These are phyloP conservation scores for Hydrochoerus hydrochaeris DNA, from an alignment of 2,113 vertebrate species.

Conservation along the genomic window DNA sequence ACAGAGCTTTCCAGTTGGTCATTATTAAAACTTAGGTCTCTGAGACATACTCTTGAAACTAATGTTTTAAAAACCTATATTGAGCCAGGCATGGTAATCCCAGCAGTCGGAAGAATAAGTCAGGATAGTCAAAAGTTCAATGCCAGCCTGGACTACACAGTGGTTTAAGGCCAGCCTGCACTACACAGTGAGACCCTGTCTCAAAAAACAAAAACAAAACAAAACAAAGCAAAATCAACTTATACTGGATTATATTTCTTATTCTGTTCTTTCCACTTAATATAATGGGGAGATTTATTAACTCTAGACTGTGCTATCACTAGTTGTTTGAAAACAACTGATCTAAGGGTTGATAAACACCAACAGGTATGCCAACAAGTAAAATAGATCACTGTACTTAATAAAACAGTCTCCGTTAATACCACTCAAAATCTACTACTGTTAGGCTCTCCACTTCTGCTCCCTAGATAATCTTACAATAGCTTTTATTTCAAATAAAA, in stretches of 20 bases:
- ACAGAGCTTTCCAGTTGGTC: neutral
- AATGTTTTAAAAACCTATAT: neutral
- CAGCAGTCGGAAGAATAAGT: neutral
- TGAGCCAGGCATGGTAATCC: neutral
- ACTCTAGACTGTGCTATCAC: neutral
- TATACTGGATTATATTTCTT: neutral
- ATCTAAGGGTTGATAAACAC: slow-evolving; percentile 3
- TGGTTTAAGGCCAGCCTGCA: neutral
- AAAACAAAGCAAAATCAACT: neutral
- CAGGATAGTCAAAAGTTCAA: neutral
- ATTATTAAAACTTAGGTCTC: neutral
- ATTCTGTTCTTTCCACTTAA: neutral
- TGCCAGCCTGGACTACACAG: neutral
- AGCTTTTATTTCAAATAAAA: neutral
- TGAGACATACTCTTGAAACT: neutral
- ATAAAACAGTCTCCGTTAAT: neutral
- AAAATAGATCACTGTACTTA: neutral
- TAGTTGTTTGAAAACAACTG: slow-evolving; percentile 8
- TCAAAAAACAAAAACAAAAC: neutral
- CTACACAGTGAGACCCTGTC: neutral
- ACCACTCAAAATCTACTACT: neutral
- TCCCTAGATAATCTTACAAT: neutral
- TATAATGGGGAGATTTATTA: neutral
- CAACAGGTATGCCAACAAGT: neutral
- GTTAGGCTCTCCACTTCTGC: neutral